Evolutionary conservation across 2,888 invertebrate species (phyloP), one percentile per base, ranked within the genome.

Genomic region (Melieria picta): DNA sequence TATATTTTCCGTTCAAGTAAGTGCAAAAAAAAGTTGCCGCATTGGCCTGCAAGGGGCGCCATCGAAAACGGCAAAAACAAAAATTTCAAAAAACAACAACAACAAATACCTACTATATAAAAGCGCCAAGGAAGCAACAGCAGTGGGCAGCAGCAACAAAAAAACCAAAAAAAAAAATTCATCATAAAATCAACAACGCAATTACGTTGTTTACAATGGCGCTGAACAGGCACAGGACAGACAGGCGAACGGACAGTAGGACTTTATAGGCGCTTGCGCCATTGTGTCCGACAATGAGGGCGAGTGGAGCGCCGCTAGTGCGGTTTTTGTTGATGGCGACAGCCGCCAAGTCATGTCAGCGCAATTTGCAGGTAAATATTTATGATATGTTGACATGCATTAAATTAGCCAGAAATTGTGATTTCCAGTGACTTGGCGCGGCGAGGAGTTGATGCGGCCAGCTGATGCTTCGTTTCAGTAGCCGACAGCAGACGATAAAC

Each of bases 11-110:
- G 30, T 30, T 30, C 30, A 30, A 16, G 16, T 16, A 16, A 16
- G 16, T 16, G 16, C 16, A 16, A 16, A 16, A 16, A 16, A 16
- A 16, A 16, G 16, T 16, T 16, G 16, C 16, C 16, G 16, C 16
- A 16, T 16, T 16, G 16, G 16, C 16, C 16, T 16, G 16, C 16
- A 16, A 30, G 30, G 30, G 30, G 30, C 30, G 30, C 50, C 9
- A 50, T 3, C 9, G 50, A 50, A 50, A 50, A 61, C 61, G 61
- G 48, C 69, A 69, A 55, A 56, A 57, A 46, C 48, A 62, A 65
- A 61, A 62, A 48, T 61, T 56, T 13, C 16, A 7, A 65, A 47
- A 16, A 5, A 42, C 4, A 13, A 47, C 45, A 69, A 56, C 45
- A 52, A 43, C 13, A 52, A 60, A 46, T 30, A 2, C 30, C 30